Base-by-base conservation (phyloP, 2,797 vertebrate species). In the Microcaecilia unicolor region DNA sequence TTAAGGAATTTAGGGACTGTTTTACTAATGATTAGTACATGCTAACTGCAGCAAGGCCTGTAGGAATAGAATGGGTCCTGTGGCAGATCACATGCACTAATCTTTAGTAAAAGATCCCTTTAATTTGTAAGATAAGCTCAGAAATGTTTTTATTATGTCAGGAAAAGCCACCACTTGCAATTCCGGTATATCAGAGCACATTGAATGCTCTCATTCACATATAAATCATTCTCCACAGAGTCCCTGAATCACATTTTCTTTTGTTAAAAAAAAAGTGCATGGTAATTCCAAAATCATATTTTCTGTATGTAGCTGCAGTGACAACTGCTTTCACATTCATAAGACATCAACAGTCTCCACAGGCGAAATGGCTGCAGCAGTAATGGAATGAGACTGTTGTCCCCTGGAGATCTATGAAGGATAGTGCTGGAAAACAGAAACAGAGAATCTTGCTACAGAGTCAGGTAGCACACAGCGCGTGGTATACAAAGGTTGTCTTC, bases 331-430 rank as follows among this genome's bases (percentile, higher is more conserved):
- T 61, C 38, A 30, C 21, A 22, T 61, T 63, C 55, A 50, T 51
- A 25, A 1, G 28, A 35, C 56, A 42, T 59, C 42, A 63, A 15
- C 48, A 49, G 38, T 51, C 41, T 52, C 15, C 26, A 34, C 30
- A 48, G 34, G 17, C 35, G 49, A 47, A 58, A 54, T 62, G 29
- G 42, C 39, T 43, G 46, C 48, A 26, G 44, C 35, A 41, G 26
- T 45, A 52, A 43, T 48, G 61, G 28, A 50, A 43, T 30, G 44
- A 46, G 21, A 31, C 35, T 24, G 9, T 35, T 54, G 31, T 48
- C 59, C 52, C 55, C 37, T 24, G 48, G 22, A 28, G 25, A 10
- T 46, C 39, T 55, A 25, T 53, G 44, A 59, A 71, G 58, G 52
- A 34, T 50, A 32, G 46, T 50, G 22, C 18, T 36, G 22, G 31